These are phyloP conservation scores for Drosophila orosa DNA, from an alignment of 1,140 invertebrate genomes.

Conservation along the genomic window DNA sequence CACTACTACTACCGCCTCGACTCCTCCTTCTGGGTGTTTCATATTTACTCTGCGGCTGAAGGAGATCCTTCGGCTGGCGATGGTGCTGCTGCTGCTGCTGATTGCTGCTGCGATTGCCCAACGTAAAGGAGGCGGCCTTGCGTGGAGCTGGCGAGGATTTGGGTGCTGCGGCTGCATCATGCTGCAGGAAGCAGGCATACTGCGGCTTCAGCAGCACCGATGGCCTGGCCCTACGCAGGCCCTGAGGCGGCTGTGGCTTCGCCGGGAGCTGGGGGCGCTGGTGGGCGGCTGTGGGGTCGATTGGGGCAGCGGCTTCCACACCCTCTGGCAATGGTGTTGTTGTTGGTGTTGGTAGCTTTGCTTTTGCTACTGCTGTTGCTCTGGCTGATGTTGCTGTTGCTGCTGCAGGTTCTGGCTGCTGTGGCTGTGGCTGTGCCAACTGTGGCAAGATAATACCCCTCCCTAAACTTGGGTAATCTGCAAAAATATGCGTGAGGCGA, in stretches of 20 bases:
- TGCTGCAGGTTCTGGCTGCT: constrained; percentile 31
- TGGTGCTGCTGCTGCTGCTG: constrained; percentile 18
- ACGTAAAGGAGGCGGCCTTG: constrained; percentile 67
- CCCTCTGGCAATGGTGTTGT: background rate
- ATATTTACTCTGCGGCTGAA: constrained; percentile 40
- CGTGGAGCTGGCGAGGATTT: constrained; percentile 29
- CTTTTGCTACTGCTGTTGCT: constrained; percentile 1
- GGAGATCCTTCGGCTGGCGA: constrained; percentile 34
- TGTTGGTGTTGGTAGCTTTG: background rate
- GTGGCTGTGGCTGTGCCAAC: constrained; percentile 29
- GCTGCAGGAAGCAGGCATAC: constrained; percentile 76
- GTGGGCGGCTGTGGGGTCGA: constrained; percentile 21
- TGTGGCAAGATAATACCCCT: constrained; percentile 82
- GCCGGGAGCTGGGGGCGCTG: constrained; percentile 29
- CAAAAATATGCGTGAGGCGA: constrained; percentile 73
- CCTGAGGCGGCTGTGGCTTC: constrained; percentile 6
- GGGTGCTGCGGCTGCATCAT: constrained; percentile 42
- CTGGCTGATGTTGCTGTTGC: constrained; percentile 18
- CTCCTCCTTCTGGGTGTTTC: constrained; percentile 25
- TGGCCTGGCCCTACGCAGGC: constrained; percentile 54
- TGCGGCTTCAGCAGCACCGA: constrained; percentile 74
- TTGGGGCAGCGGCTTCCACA: constrained; percentile 14
- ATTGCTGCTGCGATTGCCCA: constrained; percentile 33
- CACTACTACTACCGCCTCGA: constrained; percentile 4
- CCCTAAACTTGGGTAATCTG: constrained; percentile 84